These are phyloP conservation scores for Cantharis flavilabris DNA, from an alignment of 2,888 invertebrate species.

Conservation along the genomic window DNA sequence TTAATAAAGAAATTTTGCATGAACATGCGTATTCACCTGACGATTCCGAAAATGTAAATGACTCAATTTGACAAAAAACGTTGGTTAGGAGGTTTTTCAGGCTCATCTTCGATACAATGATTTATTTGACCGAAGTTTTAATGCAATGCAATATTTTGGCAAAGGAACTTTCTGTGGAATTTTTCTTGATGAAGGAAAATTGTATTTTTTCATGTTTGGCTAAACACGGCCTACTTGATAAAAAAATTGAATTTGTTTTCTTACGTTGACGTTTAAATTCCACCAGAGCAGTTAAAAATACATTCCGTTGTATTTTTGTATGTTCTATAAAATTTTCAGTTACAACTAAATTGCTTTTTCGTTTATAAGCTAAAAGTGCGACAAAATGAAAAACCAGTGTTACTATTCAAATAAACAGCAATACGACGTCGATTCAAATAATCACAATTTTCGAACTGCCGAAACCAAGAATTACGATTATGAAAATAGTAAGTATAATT, in stretches of 20 bases:
- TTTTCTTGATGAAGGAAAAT: too few relatives aligned
- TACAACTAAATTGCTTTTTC: not conserved
- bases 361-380: not conserved
- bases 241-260: not conserved
- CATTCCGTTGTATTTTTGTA: not conserved
- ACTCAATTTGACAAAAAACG: too few relatives aligned
- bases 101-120: too few relatives aligned
- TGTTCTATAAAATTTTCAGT: not conserved
- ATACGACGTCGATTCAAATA: not conserved
- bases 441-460: not conserved
- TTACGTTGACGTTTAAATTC: not conserved
- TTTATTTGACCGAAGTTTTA: too few relatives aligned
- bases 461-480: not conserved
- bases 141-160: too few relatives aligned
- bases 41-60: too few relatives aligned
- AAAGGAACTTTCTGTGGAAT: too few relatives aligned
- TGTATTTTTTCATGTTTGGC: not conserved
- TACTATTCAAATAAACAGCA: not conserved
- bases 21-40: too few relatives aligned
- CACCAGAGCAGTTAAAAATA: not conserved
- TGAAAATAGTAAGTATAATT: not conserved
- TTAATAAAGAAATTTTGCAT: too few relatives aligned
- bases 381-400: not conserved
- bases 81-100: too few relatives aligned
- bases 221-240: not conserved